Conservation (phyloP, 2,113 vertebrate species). For the Felis chaus region DNA sequence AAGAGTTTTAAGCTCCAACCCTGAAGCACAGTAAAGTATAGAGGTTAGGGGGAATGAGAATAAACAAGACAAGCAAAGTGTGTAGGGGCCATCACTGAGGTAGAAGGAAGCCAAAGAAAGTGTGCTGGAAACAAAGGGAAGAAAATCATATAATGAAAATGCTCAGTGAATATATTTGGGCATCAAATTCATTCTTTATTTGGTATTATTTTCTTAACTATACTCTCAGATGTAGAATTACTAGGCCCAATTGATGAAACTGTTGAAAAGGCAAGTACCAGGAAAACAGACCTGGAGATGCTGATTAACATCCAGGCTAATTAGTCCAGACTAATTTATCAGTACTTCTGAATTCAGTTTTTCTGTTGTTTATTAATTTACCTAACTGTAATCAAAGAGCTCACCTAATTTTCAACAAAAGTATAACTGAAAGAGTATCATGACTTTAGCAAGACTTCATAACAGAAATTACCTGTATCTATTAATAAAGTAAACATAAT, state of each 20-base stretch:
- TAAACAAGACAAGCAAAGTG: not conserved
- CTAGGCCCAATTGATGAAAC: not conserved
- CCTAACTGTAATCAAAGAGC: not conserved
- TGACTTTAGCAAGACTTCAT: not conserved
- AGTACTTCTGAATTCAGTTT: not conserved
- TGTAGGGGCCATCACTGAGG: not conserved
- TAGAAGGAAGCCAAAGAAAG: not conserved
- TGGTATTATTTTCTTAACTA: not conserved
- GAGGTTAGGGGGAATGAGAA: not conserved
- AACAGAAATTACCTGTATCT: not conserved
- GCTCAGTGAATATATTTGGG: not conserved
- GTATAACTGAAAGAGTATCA: not conserved
- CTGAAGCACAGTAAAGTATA: not conserved
- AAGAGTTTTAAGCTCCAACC: not conserved
- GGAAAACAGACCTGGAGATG: not conserved
- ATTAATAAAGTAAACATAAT: not conserved
- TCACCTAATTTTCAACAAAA: not conserved
- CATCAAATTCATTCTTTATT: not conserved
- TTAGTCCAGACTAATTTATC: not conserved
- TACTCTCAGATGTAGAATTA: not conserved
- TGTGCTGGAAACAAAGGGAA: not conserved
- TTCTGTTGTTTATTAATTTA: not conserved
- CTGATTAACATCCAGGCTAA: not conserved
- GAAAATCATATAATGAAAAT: not conserved
- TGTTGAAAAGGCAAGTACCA: not conserved